Evolutionary conservation across 1,140 invertebrate genomes (phyloP).

Genomic region (Atta colombica): DNA sequence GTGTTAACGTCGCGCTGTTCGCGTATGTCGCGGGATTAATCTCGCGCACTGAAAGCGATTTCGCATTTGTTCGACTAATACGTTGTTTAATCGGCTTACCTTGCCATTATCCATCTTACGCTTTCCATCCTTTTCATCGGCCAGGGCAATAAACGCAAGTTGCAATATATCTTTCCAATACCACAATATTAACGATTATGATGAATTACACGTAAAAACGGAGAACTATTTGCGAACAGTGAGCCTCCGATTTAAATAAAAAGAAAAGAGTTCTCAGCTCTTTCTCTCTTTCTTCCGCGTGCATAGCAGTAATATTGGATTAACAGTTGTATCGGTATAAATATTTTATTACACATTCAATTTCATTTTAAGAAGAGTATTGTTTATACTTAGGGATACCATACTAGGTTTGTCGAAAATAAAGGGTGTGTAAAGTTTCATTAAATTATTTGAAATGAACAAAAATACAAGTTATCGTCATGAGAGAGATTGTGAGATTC

Average conservation of each 20-base stretch:
- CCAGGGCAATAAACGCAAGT: neutral
- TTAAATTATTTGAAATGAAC: neutral
- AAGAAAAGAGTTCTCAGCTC: neutral
- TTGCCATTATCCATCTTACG: slow-evolving; percentile 51
- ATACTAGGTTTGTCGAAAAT: neutral
- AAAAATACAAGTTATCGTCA: neutral
- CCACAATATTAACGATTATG: slow-evolving; percentile 37
- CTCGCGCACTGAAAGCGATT: slow-evolving; percentile 64
- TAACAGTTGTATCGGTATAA: slow-evolving; percentile 6
- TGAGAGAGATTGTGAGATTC: neutral
- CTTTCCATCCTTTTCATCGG: slow-evolving; percentile 20
- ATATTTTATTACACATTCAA: slow-evolving; percentile 4
- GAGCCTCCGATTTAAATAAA: slow-evolving; percentile 31
- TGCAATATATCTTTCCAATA: slow-evolving; percentile 46
- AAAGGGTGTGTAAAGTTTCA: neutral
- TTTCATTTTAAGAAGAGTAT: slow-evolving; percentile 25
- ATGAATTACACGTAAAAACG: slow-evolving; percentile 47
- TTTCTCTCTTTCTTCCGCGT: neutral
- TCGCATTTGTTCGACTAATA: slow-evolving; percentile 52
- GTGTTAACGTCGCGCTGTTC: slow-evolving; percentile 66
- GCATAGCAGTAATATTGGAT: slow-evolving; percentile 10
- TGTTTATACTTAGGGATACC: neutral
- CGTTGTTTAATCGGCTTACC: slow-evolving; percentile 47
- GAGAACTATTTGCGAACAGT: slow-evolving; percentile 49
- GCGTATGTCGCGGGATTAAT: slow-evolving; percentile 70